These are phyloP conservation scores for Pterobdella sp. DNA, from an alignment of 2,888 invertebrate genomes.

Conservation along the genomic window DNA sequence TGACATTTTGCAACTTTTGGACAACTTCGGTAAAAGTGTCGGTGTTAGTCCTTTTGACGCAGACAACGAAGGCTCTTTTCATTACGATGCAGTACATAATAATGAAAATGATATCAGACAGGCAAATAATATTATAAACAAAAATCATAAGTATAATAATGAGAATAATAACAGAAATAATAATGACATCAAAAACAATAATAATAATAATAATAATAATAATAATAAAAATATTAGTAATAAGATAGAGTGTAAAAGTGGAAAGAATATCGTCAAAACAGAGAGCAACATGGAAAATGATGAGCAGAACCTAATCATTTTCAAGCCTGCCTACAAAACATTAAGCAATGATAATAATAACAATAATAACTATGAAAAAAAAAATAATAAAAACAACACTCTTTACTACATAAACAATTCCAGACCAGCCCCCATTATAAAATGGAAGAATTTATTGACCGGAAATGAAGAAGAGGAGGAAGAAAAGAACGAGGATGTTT, in stretches of 20 bases:
- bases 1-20: background rate
- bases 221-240: background rate
- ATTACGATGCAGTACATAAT: no score
- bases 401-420: slow-evolving; percentile 22
- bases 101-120: no score
- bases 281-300: background rate
- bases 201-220: background rate
- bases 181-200: background rate
- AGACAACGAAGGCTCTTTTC: no score
- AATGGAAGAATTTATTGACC: slow-evolving; percentile 15
- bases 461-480: slow-evolving; percentile 20
- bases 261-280: background rate
- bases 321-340: slow-evolving; percentile 5
- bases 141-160: no score
- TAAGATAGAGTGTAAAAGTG: background rate
- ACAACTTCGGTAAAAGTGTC: background rate
- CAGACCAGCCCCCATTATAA: slow-evolving; percentile 19
- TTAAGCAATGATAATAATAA: background rate
- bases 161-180: background rate
- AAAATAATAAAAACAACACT: background rate
- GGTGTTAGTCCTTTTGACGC: no score
- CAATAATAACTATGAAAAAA: background rate
- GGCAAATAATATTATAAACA: no score
- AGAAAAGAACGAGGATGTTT: background rate
- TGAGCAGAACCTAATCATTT: background rate